Evolutionary conservation across 2,888 invertebrate species (phyloP).

Genomic region (Agrotis ipsilon): DNA sequence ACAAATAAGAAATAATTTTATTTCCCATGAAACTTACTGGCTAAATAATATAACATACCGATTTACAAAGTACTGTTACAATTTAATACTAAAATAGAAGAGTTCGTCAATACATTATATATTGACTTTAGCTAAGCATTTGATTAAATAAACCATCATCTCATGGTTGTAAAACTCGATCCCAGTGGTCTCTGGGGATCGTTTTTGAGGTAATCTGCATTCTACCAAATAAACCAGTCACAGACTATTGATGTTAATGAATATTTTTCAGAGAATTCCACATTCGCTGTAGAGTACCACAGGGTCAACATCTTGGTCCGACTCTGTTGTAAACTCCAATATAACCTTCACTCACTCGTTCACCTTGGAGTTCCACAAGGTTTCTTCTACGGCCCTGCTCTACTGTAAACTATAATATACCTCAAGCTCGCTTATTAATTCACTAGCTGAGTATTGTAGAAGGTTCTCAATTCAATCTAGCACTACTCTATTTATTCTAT

Average conservation of each 20-base stretch:
- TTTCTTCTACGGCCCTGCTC: too few species aligned
- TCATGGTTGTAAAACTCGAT: neutral
- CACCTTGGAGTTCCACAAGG: too few species aligned
- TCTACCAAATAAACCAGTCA: neutral
- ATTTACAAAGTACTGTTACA: too few species aligned
- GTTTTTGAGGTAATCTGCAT: neutral
- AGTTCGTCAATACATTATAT: neutral
- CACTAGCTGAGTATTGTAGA: too few species aligned
- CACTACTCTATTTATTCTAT: too few species aligned
- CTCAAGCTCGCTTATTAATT: too few species aligned
- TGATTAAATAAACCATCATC: neutral
- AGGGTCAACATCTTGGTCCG: neutral
- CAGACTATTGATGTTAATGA: neutral
- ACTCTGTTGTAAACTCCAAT: neutral
- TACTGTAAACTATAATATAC: too few species aligned
- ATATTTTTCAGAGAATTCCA: neutral
- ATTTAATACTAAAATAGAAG: too few species aligned
- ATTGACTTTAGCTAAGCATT: neutral
- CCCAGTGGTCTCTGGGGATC: neutral
- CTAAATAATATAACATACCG: too few species aligned
- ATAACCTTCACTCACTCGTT: too few species aligned
- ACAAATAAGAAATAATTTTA: slow-evolving; percentile 1
- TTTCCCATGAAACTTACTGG: too few species aligned
- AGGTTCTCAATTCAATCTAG: too few species aligned
- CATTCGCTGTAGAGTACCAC: neutral